Evolutionary conservation across 2,113 vertebrate species (phyloP), one percentile per base, ranked within the genome.

Genomic region (Vidua macroura): DNA sequence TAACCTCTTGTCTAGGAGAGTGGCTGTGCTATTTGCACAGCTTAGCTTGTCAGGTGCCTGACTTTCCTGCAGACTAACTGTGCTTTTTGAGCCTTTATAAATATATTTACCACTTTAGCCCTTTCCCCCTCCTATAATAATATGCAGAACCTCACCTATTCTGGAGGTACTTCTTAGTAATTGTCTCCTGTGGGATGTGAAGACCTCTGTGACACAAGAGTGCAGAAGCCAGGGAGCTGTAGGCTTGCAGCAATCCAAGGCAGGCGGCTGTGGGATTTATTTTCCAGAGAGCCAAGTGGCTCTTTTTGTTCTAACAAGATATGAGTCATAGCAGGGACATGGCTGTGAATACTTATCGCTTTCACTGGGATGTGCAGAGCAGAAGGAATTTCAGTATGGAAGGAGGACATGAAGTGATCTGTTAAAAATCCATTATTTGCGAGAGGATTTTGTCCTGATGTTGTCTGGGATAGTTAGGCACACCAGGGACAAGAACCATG

Each of bases 231-330:
- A 6, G 68, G 82, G 85, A 95, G 67, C 88, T 6, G 2, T 3
- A 46, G 69, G 62, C 86, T 94, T 86, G 60, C 90, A 68, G 91
- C 37, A 70, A 41, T 74, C 53, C n/a, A 7, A 59, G 53, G 46
- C 41, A 55, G 43, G 77, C 5, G 1, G 64, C 77, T 84, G 83
- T 37, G 67, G 52, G 41, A 60, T 46, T 93, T 87, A 81, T 92
- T 63, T 85, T 79, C 66, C 52, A 28, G n/a, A 59, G 58, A 92
- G 10, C 72, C 78, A 74, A 91, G 66, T 64, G 41, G 41, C 20
- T 92, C 75, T 88, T 95, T 95, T 74, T 94, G 86, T 78, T 92
- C 82, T 96, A 88, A 95, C 80, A 88, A 88, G 76, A 44, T 68
- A 70, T 94, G 90, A 95, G 83, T 96, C 95, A 95, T 81, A 64